Percentiles rank a stretch among this genome's conserved stretches.
Evolutionary conservation across 2,113 vertebrate species (phyloP).

Genomic region (Hippolais icterina): DNA sequence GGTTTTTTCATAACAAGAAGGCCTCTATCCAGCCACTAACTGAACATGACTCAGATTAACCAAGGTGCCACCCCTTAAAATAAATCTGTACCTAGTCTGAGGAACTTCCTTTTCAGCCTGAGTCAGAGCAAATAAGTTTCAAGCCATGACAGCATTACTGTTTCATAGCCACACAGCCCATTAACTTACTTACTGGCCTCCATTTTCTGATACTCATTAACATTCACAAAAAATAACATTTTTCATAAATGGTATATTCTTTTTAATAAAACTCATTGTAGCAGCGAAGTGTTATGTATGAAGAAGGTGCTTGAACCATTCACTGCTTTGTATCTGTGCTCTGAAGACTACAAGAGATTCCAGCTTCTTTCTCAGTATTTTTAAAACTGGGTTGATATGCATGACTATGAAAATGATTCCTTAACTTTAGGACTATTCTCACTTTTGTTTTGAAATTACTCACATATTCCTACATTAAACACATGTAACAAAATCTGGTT

Average conservation of each 20-base stretch:
- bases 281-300: neutral
- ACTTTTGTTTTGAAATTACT: neutral
- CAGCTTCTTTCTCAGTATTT: neutral
- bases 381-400: neutral
- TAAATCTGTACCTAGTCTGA: neutral
- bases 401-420: neutral
- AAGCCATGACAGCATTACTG: neutral
- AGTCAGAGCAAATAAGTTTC: constrained; percentile 8
- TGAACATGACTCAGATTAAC: constrained; percentile 14
- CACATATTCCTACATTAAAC: neutral
- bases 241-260: neutral
- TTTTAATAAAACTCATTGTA: neutral
- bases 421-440: neutral
- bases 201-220: neutral
- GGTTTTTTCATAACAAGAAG: neutral
- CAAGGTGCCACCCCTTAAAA: constrained; percentile 7
- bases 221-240: neutral
- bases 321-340: neutral
- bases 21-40: neutral
- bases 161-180: neutral
- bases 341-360: neutral
- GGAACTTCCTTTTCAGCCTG: constrained; percentile 9
- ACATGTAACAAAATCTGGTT: accelerated
- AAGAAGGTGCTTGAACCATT: neutral
- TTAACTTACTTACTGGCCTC: neutral